Evolutionary conservation across 2,888 invertebrate species (phyloP), one percentile per base, ranked within the genome.

Genomic region (Nomada goodeniana): DNA sequence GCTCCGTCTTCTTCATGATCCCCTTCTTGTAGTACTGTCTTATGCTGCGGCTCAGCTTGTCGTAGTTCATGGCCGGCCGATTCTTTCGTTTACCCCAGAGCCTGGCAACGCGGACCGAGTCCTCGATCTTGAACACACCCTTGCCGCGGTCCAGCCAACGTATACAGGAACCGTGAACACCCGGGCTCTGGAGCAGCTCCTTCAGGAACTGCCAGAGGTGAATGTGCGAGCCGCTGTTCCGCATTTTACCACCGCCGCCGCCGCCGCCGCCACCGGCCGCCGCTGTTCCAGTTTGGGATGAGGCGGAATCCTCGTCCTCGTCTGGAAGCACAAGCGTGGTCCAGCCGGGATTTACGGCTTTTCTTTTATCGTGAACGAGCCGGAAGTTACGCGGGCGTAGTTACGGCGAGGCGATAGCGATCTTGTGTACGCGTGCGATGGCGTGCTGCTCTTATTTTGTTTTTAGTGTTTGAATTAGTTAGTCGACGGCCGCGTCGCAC

Each of bases 1-100:
- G 96, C 93, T 99, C 99, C 0, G 99, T 99, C 94, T 99, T 99
- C 96, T 99, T 99, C 98, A 99, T 98, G 94, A 99, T 99, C 76
- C 99, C 99, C 94, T 99, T 99, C 94, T 99, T 99, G 96, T 99
- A 99, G 95, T 99, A 99, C 94, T 99, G 99, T 70, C 99, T 95
- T 92, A 99, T 98, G 89, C 99, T 99, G 76, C 99, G 96, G 86
- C 98, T 99, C 67, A 99, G 95, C 94, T 99, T 99, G 95, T 99
- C 99, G 95, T 99, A 99, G 95, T 99, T 99, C 99, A 99, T 99
- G 44, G 99, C 99, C 0, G 99, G 99, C 13, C 99, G 96, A 95
- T 99, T 99, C 94, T 99, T 99, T 86, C 99, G 96, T 91, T 98
- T 97, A 82, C 99, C 99, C 99, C 99, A 99, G 73, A 99, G 96